These are phyloP conservation scores for Laterallus jamaicensis DNA, from an alignment of 2,113 vertebrate species.

Conservation along the genomic window DNA sequence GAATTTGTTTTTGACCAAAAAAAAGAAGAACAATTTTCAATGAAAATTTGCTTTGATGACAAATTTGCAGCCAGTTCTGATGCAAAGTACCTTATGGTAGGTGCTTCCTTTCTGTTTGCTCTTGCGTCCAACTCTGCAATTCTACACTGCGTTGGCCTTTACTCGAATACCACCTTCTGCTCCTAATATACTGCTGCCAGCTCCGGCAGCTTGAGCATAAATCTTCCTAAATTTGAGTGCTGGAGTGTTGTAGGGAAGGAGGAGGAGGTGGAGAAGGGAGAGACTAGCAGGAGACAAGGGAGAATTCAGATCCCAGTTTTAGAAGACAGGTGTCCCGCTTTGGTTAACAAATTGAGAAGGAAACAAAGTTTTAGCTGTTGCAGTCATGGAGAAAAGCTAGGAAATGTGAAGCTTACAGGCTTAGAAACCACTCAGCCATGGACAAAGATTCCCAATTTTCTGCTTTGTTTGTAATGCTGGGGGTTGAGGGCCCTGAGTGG, in stretches of 20 bases:
- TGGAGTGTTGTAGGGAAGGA: neutral
- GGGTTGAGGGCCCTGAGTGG: neutral
- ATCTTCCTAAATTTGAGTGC: slow-evolving; percentile 2
- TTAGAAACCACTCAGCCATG: neutral
- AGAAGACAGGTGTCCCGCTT: neutral
- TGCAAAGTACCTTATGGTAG: slow-evolving; percentile 7
- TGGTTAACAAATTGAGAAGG: neutral
- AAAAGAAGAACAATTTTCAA: neutral
- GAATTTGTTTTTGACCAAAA: neutral
- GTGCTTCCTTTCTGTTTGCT: slow-evolving; percentile 6
- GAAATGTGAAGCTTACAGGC: neutral
- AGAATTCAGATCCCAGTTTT: neutral
- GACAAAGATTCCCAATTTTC: neutral
- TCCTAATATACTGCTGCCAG: slow-evolving; percentile 27
- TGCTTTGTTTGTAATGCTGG: neutral
- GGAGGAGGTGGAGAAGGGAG: neutral
- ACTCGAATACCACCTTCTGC: slow-evolving; percentile 35
- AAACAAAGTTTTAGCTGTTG: neutral
- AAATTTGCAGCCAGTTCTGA: neutral
- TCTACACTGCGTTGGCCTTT: neutral
- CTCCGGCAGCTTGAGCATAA: slow-evolving; percentile 16
- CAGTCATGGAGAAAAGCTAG: neutral
- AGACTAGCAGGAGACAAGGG: neutral
- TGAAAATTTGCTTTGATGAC: neutral
- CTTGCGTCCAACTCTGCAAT: neutral